Base-by-base conservation (phyloP, 2,888 invertebrate genomes). In the Spilosoma lubricipeda region DNA sequence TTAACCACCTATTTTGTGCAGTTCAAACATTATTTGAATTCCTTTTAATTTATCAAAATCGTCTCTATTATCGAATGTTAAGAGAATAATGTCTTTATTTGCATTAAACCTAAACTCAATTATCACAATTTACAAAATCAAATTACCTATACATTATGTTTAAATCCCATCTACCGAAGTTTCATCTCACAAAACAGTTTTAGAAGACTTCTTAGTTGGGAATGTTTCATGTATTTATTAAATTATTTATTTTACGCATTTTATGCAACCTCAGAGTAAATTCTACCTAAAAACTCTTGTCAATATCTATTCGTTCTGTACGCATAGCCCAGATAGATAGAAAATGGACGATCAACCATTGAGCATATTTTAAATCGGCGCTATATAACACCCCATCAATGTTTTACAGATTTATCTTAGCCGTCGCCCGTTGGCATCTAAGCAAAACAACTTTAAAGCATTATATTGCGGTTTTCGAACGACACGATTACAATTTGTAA, bases 361-460 rank as follows among this genome's bases (percentile, higher is more conserved):
- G 94, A 94, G 94, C 94, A 93, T 93, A 89, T 84, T 48, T 85
- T 89, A 86, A 87, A 89, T 88, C 91, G 88, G 88, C 90, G 88
- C 90, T 89, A 88, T 87, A 82, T 86, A 88, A 88, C 90, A 88
- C 85, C 90, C 90, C 90, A 88, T 85, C 89, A 88, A 89, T 86
- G 87, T 89, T 88, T 88, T 85, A 89, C 86, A 88, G 88, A 90
- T 88, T 89, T 86, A 87, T 85, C 87, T 85, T 87, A 88, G 86
- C 86, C 88, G 88, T 86, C 82, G 88, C 85, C 79, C 83, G 86
- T 82, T 91, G 90, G 91, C 89, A 77, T 87, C 91, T 91, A 93
- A 88, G 93, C 93, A 90, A 93, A 93, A 91, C 78, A 90, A 90
- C 88, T 83, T 90, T 88, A 91, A 92, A 93, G 93, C 93, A 88